phyloP scores from a whole-genome alignment of 2,113 vertebrate species.

The Chascanopsetta lugubris region DNA sequence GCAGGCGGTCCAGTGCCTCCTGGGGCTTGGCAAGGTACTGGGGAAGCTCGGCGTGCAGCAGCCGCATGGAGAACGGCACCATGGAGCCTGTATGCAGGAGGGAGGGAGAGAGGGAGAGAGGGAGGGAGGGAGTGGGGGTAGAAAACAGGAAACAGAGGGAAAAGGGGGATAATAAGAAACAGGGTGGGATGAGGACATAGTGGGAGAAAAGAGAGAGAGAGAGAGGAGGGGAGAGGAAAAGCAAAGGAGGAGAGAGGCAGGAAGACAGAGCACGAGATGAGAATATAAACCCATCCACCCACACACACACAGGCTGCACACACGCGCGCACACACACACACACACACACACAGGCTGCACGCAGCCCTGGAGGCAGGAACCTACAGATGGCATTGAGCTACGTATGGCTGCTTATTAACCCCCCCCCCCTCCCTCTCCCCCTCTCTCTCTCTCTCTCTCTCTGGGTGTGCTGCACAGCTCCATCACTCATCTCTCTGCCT shows the following conservation, averaged over 20 bases:
- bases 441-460: constrained; percentile 66
- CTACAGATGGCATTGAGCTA: constrained; percentile 80
- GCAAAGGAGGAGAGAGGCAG: constrained; percentile 38
- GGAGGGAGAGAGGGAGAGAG: too few relatives aligned
- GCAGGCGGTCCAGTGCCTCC: constrained; percentile 93
- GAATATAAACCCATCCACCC: constrained; percentile 76
- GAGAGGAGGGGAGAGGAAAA: constrained; percentile 18
- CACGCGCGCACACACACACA: constrained; percentile 74
- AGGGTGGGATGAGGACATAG: constrained; percentile 47
- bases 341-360: constrained; percentile 76
- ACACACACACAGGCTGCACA: constrained; percentile 77
- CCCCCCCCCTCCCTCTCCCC: constrained; percentile 71
- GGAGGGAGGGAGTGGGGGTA: background rate
- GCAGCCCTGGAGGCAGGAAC: constrained; percentile 76
- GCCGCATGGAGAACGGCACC: constrained; percentile 97
- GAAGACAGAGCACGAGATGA: constrained; percentile 65
- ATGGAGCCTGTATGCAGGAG: constrained; percentile 87
- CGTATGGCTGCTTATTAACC: constrained; percentile 80
- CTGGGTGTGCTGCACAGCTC: constrained; percentile 64
- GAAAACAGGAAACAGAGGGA: constrained; percentile 4
- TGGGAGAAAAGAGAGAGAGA: constrained; percentile 12
- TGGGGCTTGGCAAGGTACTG: constrained; percentile 94
- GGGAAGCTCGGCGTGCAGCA: constrained; percentile 94
- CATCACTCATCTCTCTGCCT: constrained; percentile 71
- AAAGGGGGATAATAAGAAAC: constrained; percentile 30